Evolutionary conservation across 1,140 invertebrate species (phyloP).

Genomic region (Drosophila oshimai): DNA sequence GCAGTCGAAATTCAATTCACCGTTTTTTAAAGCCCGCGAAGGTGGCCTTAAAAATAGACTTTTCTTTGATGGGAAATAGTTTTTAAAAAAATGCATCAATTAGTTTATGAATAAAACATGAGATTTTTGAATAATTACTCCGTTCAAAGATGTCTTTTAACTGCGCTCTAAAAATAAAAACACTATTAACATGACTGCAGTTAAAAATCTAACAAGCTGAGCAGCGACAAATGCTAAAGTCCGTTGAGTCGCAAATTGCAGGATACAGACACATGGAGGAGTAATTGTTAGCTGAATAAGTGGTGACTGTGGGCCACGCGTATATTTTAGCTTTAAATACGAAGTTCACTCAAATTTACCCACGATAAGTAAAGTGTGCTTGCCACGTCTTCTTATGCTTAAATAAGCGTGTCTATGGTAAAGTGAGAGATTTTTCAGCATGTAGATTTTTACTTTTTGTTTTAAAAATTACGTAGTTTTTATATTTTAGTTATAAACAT

Average conservation of each 20-base stretch:
- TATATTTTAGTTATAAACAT: too few relatives aligned
- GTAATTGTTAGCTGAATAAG: conserved; percentile 21
- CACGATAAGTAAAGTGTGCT: conserved; percentile 58
- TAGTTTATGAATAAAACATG: too few relatives aligned
- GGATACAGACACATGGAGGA: background rate
- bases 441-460: too few relatives aligned
- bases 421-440: too few relatives aligned
- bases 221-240: conserved; percentile 7
- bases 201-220: conserved; percentile 28
- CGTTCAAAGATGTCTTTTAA: background rate
- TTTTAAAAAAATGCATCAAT: too few relatives aligned
- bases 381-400: conserved; percentile 8
- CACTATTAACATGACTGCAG: conserved; percentile 26
- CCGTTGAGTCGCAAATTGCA: background rate
- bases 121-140: background rate
- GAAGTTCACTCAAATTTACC: too few relatives aligned
- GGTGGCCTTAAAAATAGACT: too few relatives aligned
- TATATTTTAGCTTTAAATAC: too few relatives aligned
- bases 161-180: background rate
- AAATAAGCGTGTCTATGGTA: background rate
- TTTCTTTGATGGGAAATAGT: too few relatives aligned
- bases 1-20: too few relatives aligned
- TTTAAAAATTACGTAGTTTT: too few relatives aligned
- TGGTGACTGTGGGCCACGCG: conserved; percentile 25
- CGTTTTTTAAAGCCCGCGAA: too few relatives aligned